Percentiles rank a stretch among this genome's conserved stretches.
Conservation (phyloP, 2,888 invertebrate species). For the Calameuta pallipes region DNA sequence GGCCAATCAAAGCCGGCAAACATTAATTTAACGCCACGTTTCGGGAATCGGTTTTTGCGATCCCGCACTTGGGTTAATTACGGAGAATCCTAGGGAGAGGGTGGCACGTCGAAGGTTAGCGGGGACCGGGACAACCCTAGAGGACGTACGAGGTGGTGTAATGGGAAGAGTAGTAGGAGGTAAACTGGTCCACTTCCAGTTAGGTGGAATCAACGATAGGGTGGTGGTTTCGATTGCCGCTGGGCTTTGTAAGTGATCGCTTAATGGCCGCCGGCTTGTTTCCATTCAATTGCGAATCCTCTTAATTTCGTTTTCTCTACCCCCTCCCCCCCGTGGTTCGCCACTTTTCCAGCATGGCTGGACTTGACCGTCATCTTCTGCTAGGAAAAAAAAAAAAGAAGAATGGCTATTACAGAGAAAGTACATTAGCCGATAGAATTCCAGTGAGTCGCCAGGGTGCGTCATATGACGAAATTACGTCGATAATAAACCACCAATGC, state of each 20-base stretch:
- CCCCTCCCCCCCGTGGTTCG: neutral
- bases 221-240: conserved; percentile 9
- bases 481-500: neutral
- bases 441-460: neutral
- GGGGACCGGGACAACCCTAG: neutral
- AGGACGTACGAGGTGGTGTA: neutral
- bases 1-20: conserved; percentile 55
- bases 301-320: conserved; percentile 16
- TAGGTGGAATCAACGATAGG: neutral
- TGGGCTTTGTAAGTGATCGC: conserved; percentile 22
- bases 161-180: neutral
- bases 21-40: conserved; percentile 62
- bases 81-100: conserved; percentile 23
- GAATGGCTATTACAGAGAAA: conserved; percentile 11
- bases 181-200: neutral
- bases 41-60: conserved; percentile 58
- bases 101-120: conserved; percentile 17
- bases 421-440: conserved; percentile 11
- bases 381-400: neutral
- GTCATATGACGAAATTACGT: neutral
- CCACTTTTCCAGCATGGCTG: neutral
- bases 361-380: neutral
- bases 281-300: conserved; percentile 23
- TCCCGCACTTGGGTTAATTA: conserved; percentile 50
- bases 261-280: conserved; percentile 24